Evolutionary conservation across 2,113 vertebrate genomes (phyloP).

Genomic region (Dicaeum eximium): DNA sequence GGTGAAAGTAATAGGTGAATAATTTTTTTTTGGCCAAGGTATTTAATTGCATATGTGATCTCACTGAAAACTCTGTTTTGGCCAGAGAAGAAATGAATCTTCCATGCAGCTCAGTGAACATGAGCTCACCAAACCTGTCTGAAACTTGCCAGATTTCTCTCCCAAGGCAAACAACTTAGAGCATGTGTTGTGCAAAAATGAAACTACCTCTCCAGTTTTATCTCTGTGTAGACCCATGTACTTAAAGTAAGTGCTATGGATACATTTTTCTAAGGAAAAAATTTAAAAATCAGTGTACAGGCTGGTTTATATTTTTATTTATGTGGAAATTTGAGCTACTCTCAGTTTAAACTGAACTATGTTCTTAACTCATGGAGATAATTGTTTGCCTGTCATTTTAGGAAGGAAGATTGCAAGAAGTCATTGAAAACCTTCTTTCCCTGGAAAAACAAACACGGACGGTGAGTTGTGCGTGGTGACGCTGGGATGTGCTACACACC

Average conservation of each 20-base stretch:
- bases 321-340: neutral
- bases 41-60: neutral
- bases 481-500: neutral
- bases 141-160: neutral
- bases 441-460: conserved; percentile 98
- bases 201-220: neutral
- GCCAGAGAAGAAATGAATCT: neutral
- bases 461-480: conserved; percentile 67
- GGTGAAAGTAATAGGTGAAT: neutral
- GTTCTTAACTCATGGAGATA: neutral
- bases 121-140: neutral
- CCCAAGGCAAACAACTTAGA: neutral
- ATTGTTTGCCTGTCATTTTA: conserved; percentile 59
- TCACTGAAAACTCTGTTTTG: neutral
- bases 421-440: conserved; percentile 91
- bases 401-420: conserved; percentile 96
- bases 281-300: neutral
- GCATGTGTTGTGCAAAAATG: neutral
- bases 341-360: neutral
- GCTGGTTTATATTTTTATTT: neutral
- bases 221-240: neutral
- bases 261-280: neutral
- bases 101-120: neutral
- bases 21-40: neutral
- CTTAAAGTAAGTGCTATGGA: neutral